phyloP scores from a whole-genome alignment of 2,888 invertebrate genomes.

The Parnassius mnemosyne region DNA sequence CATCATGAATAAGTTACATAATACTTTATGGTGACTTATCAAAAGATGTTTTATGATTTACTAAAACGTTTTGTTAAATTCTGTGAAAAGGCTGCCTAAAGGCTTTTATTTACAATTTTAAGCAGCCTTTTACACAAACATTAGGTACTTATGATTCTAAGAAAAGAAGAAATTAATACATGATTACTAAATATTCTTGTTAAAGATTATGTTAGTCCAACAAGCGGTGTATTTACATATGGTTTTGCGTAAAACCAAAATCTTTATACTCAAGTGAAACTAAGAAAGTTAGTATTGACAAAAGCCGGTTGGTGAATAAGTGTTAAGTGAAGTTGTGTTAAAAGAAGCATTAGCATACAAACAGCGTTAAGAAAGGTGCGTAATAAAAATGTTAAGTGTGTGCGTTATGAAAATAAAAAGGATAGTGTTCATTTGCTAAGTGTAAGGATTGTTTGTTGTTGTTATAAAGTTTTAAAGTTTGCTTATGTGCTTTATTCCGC shows the following conservation, averaged over 20 bases:
- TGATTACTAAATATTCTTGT: conserved; percentile 6
- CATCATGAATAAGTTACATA: conserved; percentile 18
- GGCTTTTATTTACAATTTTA: neutral
- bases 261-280: conserved; percentile 20
- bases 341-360: conserved; percentile 23
- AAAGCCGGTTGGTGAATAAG: conserved; percentile 21
- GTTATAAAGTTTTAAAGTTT: conserved; percentile 20
- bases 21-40: neutral
- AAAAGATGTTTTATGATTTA: neutral
- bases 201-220: conserved; percentile 13
- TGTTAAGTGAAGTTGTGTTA: conserved; percentile 17
- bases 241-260: conserved; percentile 8
- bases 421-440: conserved; percentile 20
- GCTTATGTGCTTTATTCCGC: conserved; percentile 15
- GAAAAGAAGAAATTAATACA: conserved; percentile 15
- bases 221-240: conserved; percentile 20
- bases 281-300: conserved; percentile 26
- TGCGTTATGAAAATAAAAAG: conserved; percentile 1
- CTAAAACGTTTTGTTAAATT: conserved; percentile 6
- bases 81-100: conserved; percentile 15
- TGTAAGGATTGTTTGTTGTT: conserved; percentile 20
- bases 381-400: conserved; percentile 8
- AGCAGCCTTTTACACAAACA: conserved; percentile 12
- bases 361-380: conserved; percentile 21
- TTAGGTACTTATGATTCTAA: conserved; percentile 3